Evolutionary conservation across 1,140 invertebrate genomes (phyloP).

Genomic region (Trichonephila clavata): DNA sequence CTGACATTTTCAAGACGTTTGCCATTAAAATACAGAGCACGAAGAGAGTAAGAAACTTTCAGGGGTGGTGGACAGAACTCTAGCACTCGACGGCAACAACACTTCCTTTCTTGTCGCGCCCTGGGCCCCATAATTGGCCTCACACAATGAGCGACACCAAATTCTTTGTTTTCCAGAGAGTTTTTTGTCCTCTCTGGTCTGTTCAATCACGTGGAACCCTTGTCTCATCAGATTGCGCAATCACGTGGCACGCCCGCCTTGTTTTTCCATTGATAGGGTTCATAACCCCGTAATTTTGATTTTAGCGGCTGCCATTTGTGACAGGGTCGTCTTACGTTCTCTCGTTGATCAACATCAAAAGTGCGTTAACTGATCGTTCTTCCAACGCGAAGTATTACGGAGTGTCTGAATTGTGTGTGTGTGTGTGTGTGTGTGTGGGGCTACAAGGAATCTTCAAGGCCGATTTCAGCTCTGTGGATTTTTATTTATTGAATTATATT

Average conservation of each 20-base stretch:
- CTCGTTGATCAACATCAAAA: neutral
- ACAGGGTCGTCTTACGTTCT: neutral
- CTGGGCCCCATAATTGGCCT: neutral
- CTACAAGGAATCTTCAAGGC: too few species aligned
- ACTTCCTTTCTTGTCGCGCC: neutral
- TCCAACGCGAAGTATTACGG: too few species aligned
- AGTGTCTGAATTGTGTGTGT: too few species aligned
- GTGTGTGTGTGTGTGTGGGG: too few species aligned
- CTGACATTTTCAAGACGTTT: neutral
- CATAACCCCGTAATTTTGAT: neutral
- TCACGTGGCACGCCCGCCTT: neutral
- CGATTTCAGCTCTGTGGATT: too few species aligned
- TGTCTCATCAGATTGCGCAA: too few species aligned
- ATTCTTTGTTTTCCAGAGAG: neutral
- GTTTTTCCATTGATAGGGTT: neutral
- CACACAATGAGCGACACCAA: neutral
- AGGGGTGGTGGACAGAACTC: too few species aligned
- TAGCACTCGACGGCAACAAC: neutral
- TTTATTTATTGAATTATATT: too few species aligned
- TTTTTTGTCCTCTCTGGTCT: neutral
- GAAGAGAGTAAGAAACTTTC: too few species aligned
- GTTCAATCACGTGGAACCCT: constrained; percentile 17
- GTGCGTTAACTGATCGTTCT: too few species aligned
- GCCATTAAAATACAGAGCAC: neutral
- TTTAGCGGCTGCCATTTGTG: neutral